A percentile compares a stretch with the other conserved stretches of the same genome.
Evolutionary conservation across 2,797 vertebrate species (phyloP).

Genomic region (Stomatorhinus walkeri): DNA sequence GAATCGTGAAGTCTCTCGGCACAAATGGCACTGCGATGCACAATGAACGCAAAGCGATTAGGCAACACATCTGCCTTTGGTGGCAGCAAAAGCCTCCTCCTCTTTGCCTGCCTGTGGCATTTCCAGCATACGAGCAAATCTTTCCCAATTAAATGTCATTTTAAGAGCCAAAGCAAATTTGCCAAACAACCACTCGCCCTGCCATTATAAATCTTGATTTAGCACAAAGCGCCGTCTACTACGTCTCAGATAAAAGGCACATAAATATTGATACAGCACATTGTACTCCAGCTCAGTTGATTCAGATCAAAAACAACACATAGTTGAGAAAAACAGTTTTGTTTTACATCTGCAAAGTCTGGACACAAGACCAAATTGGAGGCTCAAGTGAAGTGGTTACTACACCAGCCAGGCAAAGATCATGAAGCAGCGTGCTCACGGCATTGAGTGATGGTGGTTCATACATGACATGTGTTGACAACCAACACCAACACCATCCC

Average conservation of each 20-base stretch:
- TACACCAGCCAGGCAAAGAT: background rate
- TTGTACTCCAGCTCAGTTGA: background rate
- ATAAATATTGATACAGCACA: background rate
- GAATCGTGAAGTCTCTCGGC: background rate
- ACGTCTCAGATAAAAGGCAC: background rate
- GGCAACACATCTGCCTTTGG: conserved; percentile 3
- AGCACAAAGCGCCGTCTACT: background rate
- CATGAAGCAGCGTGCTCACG: background rate
- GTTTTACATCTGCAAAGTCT: background rate
- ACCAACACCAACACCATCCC: background rate
- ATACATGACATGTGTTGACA: background rate
- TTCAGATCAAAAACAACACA: background rate
- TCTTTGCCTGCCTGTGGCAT: background rate
- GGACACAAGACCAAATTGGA: background rate
- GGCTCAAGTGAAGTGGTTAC: background rate
- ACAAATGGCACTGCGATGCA: background rate
- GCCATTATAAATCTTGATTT: background rate
- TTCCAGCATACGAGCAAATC: background rate
- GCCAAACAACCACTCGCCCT: background rate
- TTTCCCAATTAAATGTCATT: background rate
- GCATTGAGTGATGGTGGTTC: background rate
- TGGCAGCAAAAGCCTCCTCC: background rate
- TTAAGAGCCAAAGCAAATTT: background rate
- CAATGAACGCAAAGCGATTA: background rate
- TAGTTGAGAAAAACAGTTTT: background rate